Evolutionary conservation across 2,797 vertebrate species (phyloP).

Genomic region (Anas acuta): DNA sequence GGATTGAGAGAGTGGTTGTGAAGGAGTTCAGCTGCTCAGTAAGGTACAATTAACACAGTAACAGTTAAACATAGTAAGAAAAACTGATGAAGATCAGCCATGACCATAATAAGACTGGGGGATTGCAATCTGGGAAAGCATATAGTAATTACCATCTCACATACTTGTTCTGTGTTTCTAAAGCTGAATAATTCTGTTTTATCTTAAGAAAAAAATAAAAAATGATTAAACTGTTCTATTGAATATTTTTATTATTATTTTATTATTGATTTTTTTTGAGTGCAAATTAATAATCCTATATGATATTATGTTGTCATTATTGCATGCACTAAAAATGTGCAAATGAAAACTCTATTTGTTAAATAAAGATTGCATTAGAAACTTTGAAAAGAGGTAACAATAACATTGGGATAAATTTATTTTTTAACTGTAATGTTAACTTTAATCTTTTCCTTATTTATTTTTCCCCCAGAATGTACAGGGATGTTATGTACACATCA

Average conservation of each 20-base stretch:
- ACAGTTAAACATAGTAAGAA: background rate
- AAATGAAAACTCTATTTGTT: background rate
- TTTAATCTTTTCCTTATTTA: rapidly evolving
- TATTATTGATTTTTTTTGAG: background rate
- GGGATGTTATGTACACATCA: rapidly evolving
- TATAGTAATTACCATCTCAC: rapidly evolving
- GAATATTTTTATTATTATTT: background rate
- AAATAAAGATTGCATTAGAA: background rate
- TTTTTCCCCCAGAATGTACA: rapidly evolving
- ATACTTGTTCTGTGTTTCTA: background rate
- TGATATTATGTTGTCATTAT: background rate
- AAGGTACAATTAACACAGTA: no score
- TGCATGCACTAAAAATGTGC: background rate
- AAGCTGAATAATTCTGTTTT: background rate
- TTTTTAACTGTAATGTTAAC: background rate
- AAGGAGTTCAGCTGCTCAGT: no score
- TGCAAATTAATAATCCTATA: background rate
- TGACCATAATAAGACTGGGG: background rate
- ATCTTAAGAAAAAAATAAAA: background rate
- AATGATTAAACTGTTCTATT: background rate
- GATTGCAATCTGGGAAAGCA: background rate
- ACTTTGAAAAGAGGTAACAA: background rate
- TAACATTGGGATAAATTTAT: background rate
- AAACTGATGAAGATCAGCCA: background rate
- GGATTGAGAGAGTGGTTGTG: no score